A percentile compares a stretch with the other conserved stretches of the same genome.
Evolutionary conservation across 2,888 invertebrate species (phyloP).

Genomic region (Aplocera efformata): DNA sequence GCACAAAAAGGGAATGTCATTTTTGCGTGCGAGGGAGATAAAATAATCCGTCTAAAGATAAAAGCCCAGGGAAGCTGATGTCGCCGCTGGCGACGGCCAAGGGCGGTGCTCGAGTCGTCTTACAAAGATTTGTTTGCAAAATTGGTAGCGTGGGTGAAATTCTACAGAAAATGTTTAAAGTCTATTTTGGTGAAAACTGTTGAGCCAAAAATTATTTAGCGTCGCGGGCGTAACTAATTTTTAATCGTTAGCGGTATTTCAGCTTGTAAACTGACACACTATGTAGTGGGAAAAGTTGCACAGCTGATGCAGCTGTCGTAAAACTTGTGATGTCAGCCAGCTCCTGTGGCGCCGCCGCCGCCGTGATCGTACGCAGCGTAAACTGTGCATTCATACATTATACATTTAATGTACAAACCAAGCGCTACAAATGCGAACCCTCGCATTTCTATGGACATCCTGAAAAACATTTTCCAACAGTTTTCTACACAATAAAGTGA

Average conservation of each 20-base stretch:
- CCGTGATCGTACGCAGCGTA: constrained; percentile 26
- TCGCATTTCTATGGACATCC: constrained; percentile 5
- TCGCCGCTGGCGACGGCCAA: constrained; percentile 18
- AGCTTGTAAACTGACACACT: constrained; percentile 19
- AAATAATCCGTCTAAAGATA: constrained; percentile 41
- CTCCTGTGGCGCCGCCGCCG: constrained; percentile 5
- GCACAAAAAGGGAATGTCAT: constrained; percentile 50
- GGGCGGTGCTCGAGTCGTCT: constrained; percentile 21
- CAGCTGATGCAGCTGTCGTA: constrained; percentile 34
- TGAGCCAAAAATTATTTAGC: too few relatives aligned
- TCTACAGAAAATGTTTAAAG: constrained; percentile 30
- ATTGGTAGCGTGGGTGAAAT: constrained; percentile 34
- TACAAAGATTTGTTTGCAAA: constrained; percentile 35
- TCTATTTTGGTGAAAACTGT: constrained; percentile 7
- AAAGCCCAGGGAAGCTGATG: constrained; percentile 26
- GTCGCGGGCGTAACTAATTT: constrained; percentile 9
- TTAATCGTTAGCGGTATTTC: constrained; percentile 7
- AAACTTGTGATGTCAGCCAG: constrained; percentile 33
- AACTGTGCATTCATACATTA: constrained; percentile 31
- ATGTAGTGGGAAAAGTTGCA: constrained; percentile 24
- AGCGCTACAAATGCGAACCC: constrained; percentile 16
- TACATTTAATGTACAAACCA: constrained; percentile 18
- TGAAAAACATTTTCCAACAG: neutral
- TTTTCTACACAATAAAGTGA: constrained; percentile 3
- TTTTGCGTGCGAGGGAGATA: constrained; percentile 52